Conservation (phyloP, 1,140 invertebrate genomes). For the Elymnias hypermnestra region DNA sequence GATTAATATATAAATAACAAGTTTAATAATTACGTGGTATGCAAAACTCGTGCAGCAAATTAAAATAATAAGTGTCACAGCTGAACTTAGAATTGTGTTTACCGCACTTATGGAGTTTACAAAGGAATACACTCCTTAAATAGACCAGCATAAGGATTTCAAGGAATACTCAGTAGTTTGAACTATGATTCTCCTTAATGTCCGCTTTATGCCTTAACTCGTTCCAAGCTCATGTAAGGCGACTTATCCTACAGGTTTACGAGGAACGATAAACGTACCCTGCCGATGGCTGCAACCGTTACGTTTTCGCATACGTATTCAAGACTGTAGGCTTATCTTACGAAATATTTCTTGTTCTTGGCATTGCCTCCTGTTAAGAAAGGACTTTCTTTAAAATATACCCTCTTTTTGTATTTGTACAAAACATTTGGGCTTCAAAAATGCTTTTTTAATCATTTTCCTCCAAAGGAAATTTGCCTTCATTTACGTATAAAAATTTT, state of each 20-base stretch:
- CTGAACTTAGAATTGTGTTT: slow-evolving; percentile 9
- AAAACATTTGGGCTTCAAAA: too few relatives aligned
- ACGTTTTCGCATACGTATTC: slow-evolving; percentile 37
- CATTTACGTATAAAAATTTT: too few relatives aligned
- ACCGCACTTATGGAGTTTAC: slow-evolving; percentile 5
- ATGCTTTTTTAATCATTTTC: too few relatives aligned
- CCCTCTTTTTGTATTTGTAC: too few relatives aligned
- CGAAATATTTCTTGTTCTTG: slow-evolving; percentile 29
- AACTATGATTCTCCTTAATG: slow-evolving; percentile 29
- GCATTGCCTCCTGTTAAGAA: slow-evolving; percentile 8
- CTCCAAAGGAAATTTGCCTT: too few relatives aligned
- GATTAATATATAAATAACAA: neutral
- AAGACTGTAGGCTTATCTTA: slow-evolving; percentile 41
- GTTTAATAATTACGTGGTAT: slow-evolving; percentile 1
- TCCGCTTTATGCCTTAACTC: slow-evolving; percentile 32
- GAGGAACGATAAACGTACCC: slow-evolving; percentile 54
- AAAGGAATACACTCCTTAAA: slow-evolving; percentile 30
- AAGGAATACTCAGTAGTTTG: slow-evolving; percentile 13
- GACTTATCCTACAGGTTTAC: slow-evolving; percentile 57
- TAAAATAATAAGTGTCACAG: slow-evolving; percentile 38
- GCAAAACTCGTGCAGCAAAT: slow-evolving; percentile 35
- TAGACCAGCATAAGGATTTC: neutral
- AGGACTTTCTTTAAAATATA: too few relatives aligned
- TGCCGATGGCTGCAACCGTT: slow-evolving; percentile 37
- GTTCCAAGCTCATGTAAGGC: slow-evolving; percentile 50